phyloP scores from a whole-genome alignment of 2,888 invertebrate species.

The Mesorhabditis spiculigera region DNA sequence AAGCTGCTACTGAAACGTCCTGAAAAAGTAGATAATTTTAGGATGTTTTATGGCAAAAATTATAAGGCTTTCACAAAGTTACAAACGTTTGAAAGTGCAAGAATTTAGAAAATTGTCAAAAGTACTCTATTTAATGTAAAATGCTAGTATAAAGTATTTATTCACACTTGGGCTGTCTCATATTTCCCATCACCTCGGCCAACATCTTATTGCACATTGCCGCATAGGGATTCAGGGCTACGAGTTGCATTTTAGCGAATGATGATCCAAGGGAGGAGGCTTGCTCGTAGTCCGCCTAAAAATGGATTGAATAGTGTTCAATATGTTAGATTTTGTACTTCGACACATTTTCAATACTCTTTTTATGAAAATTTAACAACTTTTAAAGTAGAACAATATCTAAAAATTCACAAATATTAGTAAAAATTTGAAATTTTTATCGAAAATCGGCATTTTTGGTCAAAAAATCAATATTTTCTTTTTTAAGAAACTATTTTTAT shows the following conservation, averaged over 20 bases:
- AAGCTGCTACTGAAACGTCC: no score
- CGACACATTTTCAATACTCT: not conserved
- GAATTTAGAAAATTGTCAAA: no score
- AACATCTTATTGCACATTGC: slow-evolving; percentile 86
- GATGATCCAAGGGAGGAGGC: slow-evolving; percentile 79
- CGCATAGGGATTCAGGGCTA: slow-evolving; percentile 87
- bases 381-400: no score
- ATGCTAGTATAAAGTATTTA: not conserved
- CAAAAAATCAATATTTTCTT: no score
- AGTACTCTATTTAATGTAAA: no score
- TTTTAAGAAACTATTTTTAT: not conserved
- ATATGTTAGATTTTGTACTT: not conserved
- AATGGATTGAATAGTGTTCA: not conserved
- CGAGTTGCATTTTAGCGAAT: slow-evolving; percentile 79
- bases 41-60: no score
- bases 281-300: slow-evolving; percentile 71
- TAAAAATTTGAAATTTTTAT: not conserved
- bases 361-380: no score
- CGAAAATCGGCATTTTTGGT: no score
- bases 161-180: slow-evolving; percentile 25
- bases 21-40: no score
- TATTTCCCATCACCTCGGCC: slow-evolving; percentile 49
- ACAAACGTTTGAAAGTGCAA: no score
- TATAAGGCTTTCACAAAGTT: no score
- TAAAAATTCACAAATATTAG: no score